Evolutionary conservation across 2,888 invertebrate species (phyloP).

Genomic region (Synergus itoensis): DNA sequence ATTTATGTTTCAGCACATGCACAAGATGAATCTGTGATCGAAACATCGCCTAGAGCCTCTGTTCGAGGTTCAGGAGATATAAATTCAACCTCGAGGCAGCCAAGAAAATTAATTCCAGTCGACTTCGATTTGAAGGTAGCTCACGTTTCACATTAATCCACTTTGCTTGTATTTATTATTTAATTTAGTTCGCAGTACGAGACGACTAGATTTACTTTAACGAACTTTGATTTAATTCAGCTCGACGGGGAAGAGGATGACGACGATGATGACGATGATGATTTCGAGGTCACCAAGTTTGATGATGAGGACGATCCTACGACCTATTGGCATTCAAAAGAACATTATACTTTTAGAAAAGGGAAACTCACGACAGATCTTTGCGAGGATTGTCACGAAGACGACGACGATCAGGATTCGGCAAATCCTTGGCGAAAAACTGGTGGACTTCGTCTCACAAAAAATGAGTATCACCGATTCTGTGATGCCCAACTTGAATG

Average conservation of each 20-base stretch:
- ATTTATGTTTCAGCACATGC: conserved; percentile 47
- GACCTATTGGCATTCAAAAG: conserved; percentile 65
- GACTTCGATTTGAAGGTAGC: conserved; percentile 72
- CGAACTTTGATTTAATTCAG: conserved; percentile 53
- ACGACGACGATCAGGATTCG: conserved; percentile 69
- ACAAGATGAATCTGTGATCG: conserved; percentile 44
- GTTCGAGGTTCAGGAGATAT: conserved; percentile 43
- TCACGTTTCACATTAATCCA: conserved; percentile 26
- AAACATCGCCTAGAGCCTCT: conserved; percentile 47
- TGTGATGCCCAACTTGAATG: conserved; percentile 90
- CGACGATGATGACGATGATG: conserved; percentile 77
- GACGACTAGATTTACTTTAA: not conserved
- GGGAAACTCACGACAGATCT: conserved; percentile 48
- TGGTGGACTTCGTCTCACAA: conserved; percentile 79
- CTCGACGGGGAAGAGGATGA: conserved; percentile 78
- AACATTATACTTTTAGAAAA: conserved; percentile 56
- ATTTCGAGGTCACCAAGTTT: conserved; percentile 67
- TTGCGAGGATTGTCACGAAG: conserved; percentile 68
- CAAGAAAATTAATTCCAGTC: conserved; percentile 72
- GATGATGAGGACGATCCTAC: conserved; percentile 66
- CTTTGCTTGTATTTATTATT: conserved; percentile 7
- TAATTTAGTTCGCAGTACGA: not conserved
- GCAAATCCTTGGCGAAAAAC: conserved; percentile 77
- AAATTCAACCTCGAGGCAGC: conserved; percentile 43
- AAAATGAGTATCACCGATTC: conserved; percentile 89